A percentile compares a stretch with the other conserved stretches of the same genome.
phyloP scores from a whole-genome alignment of 1,140 invertebrate species.

The Drosophila orosa region DNA sequence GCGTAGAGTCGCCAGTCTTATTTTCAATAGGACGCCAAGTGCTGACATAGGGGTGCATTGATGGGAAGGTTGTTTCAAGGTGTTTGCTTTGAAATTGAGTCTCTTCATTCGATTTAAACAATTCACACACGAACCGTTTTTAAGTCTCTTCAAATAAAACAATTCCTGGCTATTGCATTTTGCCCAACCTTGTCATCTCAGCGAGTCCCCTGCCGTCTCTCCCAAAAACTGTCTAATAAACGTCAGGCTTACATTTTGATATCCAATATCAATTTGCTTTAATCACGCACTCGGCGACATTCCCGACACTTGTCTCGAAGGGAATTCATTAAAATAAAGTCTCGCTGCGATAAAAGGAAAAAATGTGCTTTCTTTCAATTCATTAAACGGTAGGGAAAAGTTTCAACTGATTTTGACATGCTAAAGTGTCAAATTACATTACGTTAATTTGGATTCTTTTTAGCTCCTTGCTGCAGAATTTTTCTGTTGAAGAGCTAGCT shows the following conservation, averaged over 20 bases:
- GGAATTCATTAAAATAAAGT: constrained; percentile 66
- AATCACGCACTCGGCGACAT: constrained; percentile 32
- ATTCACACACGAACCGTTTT: not conserved
- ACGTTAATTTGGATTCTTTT: constrained; percentile 68
- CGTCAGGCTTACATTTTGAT: constrained; percentile 63
- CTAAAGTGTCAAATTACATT: constrained; percentile 75
- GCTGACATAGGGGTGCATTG: constrained; percentile 12
- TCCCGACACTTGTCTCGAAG: constrained; percentile 50
- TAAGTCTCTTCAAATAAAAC: not conserved
- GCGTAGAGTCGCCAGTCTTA: constrained; percentile 32
- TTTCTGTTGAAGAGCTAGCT: constrained; percentile 15
- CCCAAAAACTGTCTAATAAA: constrained; percentile 62
- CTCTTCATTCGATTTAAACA: constrained; percentile 9
- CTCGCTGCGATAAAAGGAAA: constrained; percentile 24
- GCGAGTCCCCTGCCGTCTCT: constrained; percentile 3
- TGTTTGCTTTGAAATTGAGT: constrained; percentile 17
- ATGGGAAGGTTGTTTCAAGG: constrained; percentile 49
- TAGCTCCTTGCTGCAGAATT: not conserved
- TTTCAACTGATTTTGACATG: constrained; percentile 70
- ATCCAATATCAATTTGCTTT: constrained; percentile 54
- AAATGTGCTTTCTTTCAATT: constrained; percentile 50
- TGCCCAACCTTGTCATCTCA: not conserved
- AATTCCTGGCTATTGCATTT: constrained; percentile 16
- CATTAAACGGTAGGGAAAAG: constrained; percentile 57
- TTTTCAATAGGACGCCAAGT: constrained; percentile 17